Base-by-base conservation (phyloP, 2,888 invertebrate species). In the Caenorhabditis wallacei region DNA sequence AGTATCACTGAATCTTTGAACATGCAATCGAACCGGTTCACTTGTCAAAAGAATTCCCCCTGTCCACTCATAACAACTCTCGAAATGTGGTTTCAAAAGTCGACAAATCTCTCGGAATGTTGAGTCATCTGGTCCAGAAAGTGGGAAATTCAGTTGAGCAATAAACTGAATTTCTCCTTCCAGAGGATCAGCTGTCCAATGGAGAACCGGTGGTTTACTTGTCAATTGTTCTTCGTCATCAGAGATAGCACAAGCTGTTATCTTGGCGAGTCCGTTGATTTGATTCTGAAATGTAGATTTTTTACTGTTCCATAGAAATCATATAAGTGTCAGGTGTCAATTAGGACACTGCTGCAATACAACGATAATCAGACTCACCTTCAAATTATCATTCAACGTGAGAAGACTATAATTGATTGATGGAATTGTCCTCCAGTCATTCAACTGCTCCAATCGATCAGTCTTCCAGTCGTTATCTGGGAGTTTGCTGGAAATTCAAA, bases 111-210 rank as follows among this genome's bases (percentile, higher is more conserved):
- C 81, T 13, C 86, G 70, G 59, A 83, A 86, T 10, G 83, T 75
- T n/a, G 74, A 48, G 8, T 84, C 83, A 59, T 86, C 84, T 18
- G 84, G 86, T 22, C 86, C 86, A 48, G 74, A 69, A 20, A 86
- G 74, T 16, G 81, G 72, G 37, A 86, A 84, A 16, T 71, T 79
- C 16, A 86, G 24, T n/a, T 84, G 86, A 24, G 80, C 78, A 53
- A 86, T 84, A 43, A 86, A 82, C 53, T 86, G 86, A n/a, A 84
- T 72, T 53, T 86, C 86, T 11, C 84, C 86, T 40, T 86, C 86
- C 30, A 86, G 63, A 16, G 86, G 86, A 43, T 83, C 82, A 3
- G 81, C 56, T 10, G 86, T 84, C 86, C 86, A 86, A 59, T 86
- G 86, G 22, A 86, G 82, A 10, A 86, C 82, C 8, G 82, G 82